Conservation (phyloP, 2,797 vertebrate species). For the Sebastes itinus region DNA sequence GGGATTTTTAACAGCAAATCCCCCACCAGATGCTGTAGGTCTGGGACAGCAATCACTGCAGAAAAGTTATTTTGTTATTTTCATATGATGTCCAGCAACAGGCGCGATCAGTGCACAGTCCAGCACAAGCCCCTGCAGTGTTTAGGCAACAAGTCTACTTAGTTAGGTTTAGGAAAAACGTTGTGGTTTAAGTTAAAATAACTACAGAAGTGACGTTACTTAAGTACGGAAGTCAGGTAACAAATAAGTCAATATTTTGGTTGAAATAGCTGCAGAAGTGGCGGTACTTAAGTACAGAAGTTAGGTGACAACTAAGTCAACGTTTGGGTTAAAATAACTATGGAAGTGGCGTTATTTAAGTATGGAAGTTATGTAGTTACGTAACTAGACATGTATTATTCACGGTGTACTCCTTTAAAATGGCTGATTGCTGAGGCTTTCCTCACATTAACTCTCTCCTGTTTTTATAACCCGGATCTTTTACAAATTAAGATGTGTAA, state of each 20-base stretch:
- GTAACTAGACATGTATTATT: neutral
- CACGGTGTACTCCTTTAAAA: neutral
- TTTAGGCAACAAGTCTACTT: neutral
- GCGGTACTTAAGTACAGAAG: no score
- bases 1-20: neutral
- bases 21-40: neutral
- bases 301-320: accelerated
- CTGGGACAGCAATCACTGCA: neutral
- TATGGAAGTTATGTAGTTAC: neutral
- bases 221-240: no score
- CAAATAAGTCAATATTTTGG: no score
- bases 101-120: no score
- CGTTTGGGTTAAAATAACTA: neutral
- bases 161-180: neutral
- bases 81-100: neutral
- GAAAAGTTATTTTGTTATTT: neutral
- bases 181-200: accelerated
- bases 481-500: neutral
- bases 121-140: accelerated
- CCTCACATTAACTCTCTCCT: neutral
- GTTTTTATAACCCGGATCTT: neutral
- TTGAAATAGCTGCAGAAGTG: no score
- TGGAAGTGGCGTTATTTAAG: neutral
- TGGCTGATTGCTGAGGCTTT: neutral
- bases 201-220: no score